These are phyloP conservation scores for Pitta sordida DNA, from an alignment of 2,113 vertebrate species.

Conservation along the genomic window DNA sequence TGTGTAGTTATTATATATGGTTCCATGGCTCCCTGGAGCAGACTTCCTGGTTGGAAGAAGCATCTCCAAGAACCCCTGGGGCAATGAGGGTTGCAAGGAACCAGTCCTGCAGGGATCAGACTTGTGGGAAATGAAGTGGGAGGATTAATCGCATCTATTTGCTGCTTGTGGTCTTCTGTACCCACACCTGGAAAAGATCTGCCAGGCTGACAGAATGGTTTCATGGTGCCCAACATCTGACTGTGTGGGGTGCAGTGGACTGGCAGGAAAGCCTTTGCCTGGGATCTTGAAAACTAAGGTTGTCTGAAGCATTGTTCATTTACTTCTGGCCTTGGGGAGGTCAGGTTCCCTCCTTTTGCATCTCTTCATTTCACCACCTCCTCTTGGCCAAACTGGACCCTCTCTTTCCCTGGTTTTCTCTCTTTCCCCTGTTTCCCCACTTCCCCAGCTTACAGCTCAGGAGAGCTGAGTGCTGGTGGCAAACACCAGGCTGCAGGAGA, in stretches of 20 bases:
- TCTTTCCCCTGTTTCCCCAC: neutral
- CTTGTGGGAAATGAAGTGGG: accelerated
- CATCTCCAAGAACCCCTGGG: neutral
- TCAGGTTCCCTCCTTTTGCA: neutral
- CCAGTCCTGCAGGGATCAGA: accelerated
- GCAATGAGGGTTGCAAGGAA: neutral
- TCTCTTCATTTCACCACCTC: neutral
- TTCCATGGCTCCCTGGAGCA: neutral
- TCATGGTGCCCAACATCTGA: neutral
- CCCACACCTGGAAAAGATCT: neutral
- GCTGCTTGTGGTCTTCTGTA: neutral
- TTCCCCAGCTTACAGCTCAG: accelerated
- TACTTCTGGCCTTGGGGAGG: neutral
- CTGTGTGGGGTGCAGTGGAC: neutral
- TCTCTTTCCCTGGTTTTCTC: neutral
- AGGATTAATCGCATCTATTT: neutral
- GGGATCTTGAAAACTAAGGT: neutral
- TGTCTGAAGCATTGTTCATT: neutral
- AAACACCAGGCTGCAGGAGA: neutral
- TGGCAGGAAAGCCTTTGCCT: neutral
- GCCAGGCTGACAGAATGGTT: neutral
- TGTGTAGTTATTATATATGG: neutral
- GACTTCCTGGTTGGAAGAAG: neutral
- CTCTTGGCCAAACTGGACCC: neutral
- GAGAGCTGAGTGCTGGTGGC: neutral